phyloP scores from a whole-genome alignment of 2,113 vertebrate species.

The Chloropsis hardwickii region DNA sequence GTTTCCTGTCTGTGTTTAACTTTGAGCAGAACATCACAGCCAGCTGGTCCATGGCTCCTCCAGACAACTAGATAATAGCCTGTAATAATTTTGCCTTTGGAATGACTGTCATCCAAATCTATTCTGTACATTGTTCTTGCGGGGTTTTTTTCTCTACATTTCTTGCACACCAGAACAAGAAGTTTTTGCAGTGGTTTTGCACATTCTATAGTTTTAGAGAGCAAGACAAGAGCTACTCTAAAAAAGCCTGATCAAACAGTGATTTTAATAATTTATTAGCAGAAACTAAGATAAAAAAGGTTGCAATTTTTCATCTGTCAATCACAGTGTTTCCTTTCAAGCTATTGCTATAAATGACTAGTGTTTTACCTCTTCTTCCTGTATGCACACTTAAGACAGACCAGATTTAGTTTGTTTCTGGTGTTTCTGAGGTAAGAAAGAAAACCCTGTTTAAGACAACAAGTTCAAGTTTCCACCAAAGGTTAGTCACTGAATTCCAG shows the following conservation, averaged over 20 bases:
- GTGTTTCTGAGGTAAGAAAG: not conserved
- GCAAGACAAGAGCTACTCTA: not conserved
- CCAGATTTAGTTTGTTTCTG: not conserved
- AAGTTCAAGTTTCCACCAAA: slow-evolving; percentile 12
- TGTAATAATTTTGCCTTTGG: slow-evolving; percentile 64
- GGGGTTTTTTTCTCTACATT: not conserved
- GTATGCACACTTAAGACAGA: not conserved
- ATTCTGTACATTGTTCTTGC: not conserved
- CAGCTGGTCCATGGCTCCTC: slow-evolving; percentile 71
- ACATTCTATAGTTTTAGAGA: not conserved
- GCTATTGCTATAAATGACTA: not conserved
- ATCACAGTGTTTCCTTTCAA: not conserved
- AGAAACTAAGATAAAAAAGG: not conserved
- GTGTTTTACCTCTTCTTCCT: not conserved
- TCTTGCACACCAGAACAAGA: not conserved
- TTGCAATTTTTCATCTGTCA: not conserved
- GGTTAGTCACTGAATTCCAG: slow-evolving; percentile 28
- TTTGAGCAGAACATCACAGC: slow-evolving; percentile 81
- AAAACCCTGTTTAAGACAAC: slow-evolving; percentile 6
- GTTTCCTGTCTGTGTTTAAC: slow-evolving; percentile 94
- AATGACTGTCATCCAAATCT: slow-evolving; percentile 47
- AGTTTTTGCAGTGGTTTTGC: not conserved
- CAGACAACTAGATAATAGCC: slow-evolving; percentile 62
- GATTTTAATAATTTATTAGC: not conserved
- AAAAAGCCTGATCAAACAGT: not conserved